These are phyloP conservation scores for Tyrannus savana DNA, from an alignment of 2,113 vertebrate species.

Conservation along the genomic window DNA sequence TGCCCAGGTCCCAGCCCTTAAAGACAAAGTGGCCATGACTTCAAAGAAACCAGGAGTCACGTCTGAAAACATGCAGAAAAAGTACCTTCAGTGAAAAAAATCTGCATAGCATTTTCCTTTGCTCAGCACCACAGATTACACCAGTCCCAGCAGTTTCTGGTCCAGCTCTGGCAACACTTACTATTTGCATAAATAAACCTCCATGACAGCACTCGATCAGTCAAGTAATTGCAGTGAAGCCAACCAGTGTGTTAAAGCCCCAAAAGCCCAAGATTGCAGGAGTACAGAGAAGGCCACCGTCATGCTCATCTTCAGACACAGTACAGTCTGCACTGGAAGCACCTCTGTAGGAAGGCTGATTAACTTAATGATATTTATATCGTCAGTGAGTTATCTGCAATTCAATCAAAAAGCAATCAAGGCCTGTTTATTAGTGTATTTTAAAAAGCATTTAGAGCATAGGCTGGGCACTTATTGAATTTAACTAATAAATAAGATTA, in stretches of 20 bases:
- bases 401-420: slow-evolving; percentile 30
- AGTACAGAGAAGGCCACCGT: neutral
- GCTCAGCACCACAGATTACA: neutral
- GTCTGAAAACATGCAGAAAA: neutral
- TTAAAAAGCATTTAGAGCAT: slow-evolving; percentile 15
- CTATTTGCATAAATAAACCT: neutral
- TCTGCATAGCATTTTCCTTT: neutral
- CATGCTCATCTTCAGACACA: neutral
- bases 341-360: neutral
- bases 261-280: neutral
- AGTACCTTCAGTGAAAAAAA: neutral
- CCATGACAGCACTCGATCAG: neutral
- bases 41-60: neutral
- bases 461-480: slow-evolving; percentile 28
- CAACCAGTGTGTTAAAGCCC: neutral
- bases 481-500: slow-evolving; percentile 43
- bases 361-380: neutral
- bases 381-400: neutral
- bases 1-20: neutral
- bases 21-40: neutral
- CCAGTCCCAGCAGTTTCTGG: neutral
- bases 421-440: slow-evolving; percentile 5
- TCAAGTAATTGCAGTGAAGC: neutral
- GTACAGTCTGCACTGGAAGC: fast-evolving
- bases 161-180: neutral